These are phyloP conservation scores for Ascaphus truei DNA, from an alignment of 2,113 vertebrate species.

Conservation along the genomic window DNA sequence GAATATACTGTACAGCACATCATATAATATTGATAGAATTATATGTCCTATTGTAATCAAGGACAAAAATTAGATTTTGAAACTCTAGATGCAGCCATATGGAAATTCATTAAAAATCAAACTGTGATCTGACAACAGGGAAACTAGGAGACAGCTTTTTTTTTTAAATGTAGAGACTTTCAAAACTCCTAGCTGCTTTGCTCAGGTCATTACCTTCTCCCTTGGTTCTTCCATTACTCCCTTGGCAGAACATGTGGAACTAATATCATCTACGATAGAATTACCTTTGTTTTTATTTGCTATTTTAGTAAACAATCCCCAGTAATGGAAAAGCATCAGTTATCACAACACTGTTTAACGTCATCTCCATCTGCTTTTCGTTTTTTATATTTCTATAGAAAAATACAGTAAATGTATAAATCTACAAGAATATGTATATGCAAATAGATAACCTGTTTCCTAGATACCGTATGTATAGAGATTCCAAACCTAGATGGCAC, in stretches of 20 bases:
- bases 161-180: not conserved
- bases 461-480: too few relatives aligned
- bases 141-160: not conserved
- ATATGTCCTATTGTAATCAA: not conserved
- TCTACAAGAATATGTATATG: too few relatives aligned
- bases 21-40: not conserved
- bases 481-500: too few relatives aligned
- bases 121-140: conserved; percentile 2
- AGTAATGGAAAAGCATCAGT: not conserved
- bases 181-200: not conserved
- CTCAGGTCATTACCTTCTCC: conserved; percentile 14
- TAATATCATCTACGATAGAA: not conserved
- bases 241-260: conserved; percentile 8
- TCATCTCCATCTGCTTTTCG: not conserved
- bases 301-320: not conserved
- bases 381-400: not conserved
- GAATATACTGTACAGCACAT: too few relatives aligned
- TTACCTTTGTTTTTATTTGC: not conserved
- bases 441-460: too few relatives aligned
- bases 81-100: not conserved
- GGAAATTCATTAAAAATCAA: conserved; percentile 7
- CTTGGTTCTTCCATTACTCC: not conserved
- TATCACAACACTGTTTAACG: not conserved
- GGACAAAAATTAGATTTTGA: not conserved
- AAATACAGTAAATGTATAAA: too few relatives aligned